phyloP scores from a whole-genome alignment of 2,797 vertebrate species.

The Sebastes aleutianus region DNA sequence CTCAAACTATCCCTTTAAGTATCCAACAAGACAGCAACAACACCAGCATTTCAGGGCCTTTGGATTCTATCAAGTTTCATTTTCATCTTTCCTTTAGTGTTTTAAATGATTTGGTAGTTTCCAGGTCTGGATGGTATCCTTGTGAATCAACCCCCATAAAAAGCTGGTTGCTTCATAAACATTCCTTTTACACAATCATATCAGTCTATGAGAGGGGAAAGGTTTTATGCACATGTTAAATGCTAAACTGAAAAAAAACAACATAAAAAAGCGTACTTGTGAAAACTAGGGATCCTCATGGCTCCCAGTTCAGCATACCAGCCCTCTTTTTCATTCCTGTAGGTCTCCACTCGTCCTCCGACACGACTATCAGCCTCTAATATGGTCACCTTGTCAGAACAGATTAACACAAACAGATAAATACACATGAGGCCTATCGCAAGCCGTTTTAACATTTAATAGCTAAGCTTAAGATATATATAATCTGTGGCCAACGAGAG shows the following conservation, averaged over 20 bases:
- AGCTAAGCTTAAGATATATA: too few relatives aligned
- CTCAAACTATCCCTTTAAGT: too few relatives aligned
- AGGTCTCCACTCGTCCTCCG: conserved; percentile 82
- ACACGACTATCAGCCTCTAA: conserved; percentile 74
- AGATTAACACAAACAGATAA: background rate
- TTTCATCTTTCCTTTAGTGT: background rate
- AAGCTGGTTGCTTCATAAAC: background rate
- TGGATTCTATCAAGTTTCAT: background rate
- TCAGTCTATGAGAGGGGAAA: background rate
- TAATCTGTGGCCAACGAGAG: too few relatives aligned
- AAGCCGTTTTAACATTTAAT: too few relatives aligned
- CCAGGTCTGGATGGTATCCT: background rate
- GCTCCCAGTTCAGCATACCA: conserved; percentile 85
- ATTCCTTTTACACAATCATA: background rate
- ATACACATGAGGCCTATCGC: too few relatives aligned
- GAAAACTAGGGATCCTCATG: conserved; percentile 83
- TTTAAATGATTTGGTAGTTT: background rate
- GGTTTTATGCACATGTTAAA: background rate
- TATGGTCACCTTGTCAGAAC: conserved; percentile 73
- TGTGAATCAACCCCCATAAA: background rate
- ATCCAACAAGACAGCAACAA: background rate
- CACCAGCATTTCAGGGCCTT: background rate
- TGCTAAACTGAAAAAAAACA: background rate
- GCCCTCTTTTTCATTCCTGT: conserved; percentile 71
- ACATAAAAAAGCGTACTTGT: conserved; percentile 62